These are phyloP conservation scores for Stichodactyla mertensii DNA, from an alignment of 64 coral and sea anemone genomes.

Conservation along the genomic window DNA sequence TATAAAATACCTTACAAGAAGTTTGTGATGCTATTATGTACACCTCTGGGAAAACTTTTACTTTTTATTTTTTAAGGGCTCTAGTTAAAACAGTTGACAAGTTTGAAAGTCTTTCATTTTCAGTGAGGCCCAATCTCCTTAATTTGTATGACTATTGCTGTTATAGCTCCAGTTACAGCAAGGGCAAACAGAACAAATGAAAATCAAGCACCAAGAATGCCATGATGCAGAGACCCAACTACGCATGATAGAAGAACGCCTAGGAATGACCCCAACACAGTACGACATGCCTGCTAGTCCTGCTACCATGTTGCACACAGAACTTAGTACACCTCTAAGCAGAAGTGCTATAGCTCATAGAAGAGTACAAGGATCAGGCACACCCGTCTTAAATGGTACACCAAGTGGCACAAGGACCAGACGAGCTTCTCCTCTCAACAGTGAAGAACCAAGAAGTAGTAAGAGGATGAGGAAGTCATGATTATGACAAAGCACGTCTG, in stretches of 20 bases:
- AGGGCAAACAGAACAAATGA: constrained; percentile 93
- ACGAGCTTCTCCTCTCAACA: constrained; percentile 30
- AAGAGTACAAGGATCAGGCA: constrained; percentile 16
- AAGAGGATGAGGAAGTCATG: constrained; percentile 34
- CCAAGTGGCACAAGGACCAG: constrained; percentile 35
- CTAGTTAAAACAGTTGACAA: too few relatives aligned
- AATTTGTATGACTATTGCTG: not conserved
- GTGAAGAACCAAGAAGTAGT: constrained; percentile 46
- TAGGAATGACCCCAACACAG: constrained; percentile 95
- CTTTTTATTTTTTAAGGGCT: too few relatives aligned
- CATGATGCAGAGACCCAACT: constrained; percentile 88
- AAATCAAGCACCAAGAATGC: constrained; percentile 85
- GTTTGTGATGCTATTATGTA: too few relatives aligned
- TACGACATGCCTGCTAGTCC: constrained; percentile 98
- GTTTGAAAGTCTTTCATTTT: too few relatives aligned
- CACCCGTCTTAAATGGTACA: constrained; percentile 58
- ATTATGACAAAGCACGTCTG: not conserved
- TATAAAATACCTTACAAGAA: too few relatives aligned
- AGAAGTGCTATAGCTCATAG: constrained; percentile 44
- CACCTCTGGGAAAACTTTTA: too few relatives aligned
- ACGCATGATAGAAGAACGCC: constrained; percentile 85
- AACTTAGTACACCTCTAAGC: constrained; percentile 63
- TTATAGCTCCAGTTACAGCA: constrained; percentile 69
- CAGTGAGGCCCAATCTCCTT: too few relatives aligned
- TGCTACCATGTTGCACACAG: constrained; percentile 92